A percentile compares a stretch with the other conserved stretches of the same genome.
phyloP scores from a whole-genome alignment of 2,113 vertebrate species.

The Dunckerocampus dactyliophorus region DNA sequence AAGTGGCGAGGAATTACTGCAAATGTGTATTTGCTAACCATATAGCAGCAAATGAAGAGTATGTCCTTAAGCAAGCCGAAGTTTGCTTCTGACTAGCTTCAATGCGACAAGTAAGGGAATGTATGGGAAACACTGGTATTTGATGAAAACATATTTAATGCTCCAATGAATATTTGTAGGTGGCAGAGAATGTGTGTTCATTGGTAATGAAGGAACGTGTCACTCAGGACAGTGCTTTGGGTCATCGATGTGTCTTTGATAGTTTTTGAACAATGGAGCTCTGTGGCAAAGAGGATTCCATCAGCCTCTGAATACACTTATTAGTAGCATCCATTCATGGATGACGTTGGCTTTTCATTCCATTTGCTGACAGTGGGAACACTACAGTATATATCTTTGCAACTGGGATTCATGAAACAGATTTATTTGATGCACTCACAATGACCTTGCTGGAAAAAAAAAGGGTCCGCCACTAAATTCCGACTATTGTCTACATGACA shows the following conservation, averaged over 20 bases:
- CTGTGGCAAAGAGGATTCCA: slow-evolving; percentile 3
- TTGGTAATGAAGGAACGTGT: not conserved
- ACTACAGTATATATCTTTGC: not conserved
- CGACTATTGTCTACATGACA: slow-evolving; percentile 10
- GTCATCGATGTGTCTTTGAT: slow-evolving; percentile 7
- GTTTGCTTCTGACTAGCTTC: too few relatives aligned
- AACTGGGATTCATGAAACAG: not conserved
- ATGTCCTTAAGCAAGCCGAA: too few relatives aligned
- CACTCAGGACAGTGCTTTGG: slow-evolving; percentile 5
- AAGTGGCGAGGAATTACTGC: too few relatives aligned
- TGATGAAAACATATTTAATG: slow-evolving; percentile 9
- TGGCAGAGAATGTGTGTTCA: not conserved
- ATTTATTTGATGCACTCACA: slow-evolving; percentile 5
- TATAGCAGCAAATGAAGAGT: too few relatives aligned
- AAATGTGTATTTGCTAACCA: too few relatives aligned
- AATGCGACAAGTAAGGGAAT: too few relatives aligned
- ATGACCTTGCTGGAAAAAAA: slow-evolving; percentile 4
- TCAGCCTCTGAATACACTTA: slow-evolving; percentile 5
- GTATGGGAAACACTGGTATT: too few relatives aligned
- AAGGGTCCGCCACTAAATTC: slow-evolving; percentile 1
- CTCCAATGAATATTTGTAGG: not conserved
- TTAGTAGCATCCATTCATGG: slow-evolving; percentile 1
- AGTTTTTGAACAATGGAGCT: slow-evolving; percentile 5
- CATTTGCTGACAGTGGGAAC: not conserved
- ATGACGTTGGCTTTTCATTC: not conserved